Evolutionary conservation across 2,888 invertebrate genomes (phyloP).

Genomic region (Drosophila multiciliata): DNA sequence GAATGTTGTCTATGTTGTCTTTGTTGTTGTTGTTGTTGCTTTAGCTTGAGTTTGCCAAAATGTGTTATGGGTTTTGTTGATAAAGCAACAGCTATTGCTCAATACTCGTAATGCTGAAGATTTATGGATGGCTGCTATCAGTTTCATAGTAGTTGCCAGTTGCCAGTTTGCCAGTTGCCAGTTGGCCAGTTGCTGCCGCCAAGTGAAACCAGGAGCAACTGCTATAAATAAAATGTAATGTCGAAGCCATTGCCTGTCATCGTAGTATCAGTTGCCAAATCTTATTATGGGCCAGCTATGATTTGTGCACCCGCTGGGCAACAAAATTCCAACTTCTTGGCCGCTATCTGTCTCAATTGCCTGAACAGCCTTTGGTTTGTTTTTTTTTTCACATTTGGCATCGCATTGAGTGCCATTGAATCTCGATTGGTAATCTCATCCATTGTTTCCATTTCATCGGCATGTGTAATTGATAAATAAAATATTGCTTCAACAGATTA

Average conservation of each 20-base stretch:
- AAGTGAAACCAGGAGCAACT: constrained; percentile 47
- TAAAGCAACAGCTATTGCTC: constrained; percentile 66
- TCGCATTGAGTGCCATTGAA: constrained; percentile 28
- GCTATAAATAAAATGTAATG: constrained; percentile 68
- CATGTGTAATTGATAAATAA: constrained; percentile 68
- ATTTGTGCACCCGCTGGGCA: constrained; percentile 46
- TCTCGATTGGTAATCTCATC: constrained; percentile 19
- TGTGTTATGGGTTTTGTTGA: constrained; percentile 59
- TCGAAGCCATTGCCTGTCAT: constrained; percentile 13
- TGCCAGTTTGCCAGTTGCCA: constrained; percentile 3
- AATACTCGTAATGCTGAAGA: constrained; percentile 61
- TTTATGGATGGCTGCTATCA: constrained; percentile 66
- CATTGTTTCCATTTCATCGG: constrained; percentile 3
- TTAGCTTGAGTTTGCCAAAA: constrained; percentile 22
- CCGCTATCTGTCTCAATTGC: constrained; percentile 31
- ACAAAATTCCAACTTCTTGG: constrained; percentile 4
- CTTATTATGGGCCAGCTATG: constrained; percentile 63
- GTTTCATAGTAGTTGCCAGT: constrained; percentile 38
- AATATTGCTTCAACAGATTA: constrained; percentile 53
- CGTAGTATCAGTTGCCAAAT: constrained; percentile 66
- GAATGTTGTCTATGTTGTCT: not conserved
- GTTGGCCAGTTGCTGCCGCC: constrained; percentile 4
- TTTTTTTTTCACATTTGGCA: not conserved
- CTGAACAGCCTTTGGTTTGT: constrained; percentile 6
- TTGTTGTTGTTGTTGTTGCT: constrained; percentile 9